Evolutionary conservation across 2,888 invertebrate species (phyloP), one percentile per base, ranked within the genome.

Genomic region (Bombylius discolor): DNA sequence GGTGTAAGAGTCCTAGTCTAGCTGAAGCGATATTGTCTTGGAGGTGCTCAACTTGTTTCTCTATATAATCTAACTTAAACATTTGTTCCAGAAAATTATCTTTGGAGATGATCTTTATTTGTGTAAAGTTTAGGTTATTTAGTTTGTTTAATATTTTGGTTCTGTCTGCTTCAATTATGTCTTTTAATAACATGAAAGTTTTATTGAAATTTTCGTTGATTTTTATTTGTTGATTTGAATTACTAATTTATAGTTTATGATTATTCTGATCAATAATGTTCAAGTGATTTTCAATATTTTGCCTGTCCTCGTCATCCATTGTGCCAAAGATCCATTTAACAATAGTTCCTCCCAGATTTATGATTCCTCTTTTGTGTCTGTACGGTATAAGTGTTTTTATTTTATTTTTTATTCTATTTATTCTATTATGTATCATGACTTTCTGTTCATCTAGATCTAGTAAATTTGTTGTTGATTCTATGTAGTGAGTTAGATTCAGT

Each of bases 301-400:
- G 34, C 56, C 58, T 56, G 47, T 58, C 56, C 11, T 50, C 47
- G 33, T 62, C 56, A 52, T 60, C 59, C 59, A 57, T 57, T 34
- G 57, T 59, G 45, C 56, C 59, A 42, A 48, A 58, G 44, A 60
- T 44, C 49, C 57, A 62, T 42, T 59, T 57, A 23, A 58, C 23
- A 45, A 54, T 52, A 9, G 32, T 49, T 42, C 58, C 60, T 34
- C 54, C 31, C 34, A 60, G 44, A 34, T 59, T 58, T 32, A 59
- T 42, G 45, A 60, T 51, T 44, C 57, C 60, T 57, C 56, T 53
- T 47, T 51, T 58, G 33, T 57, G 53, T 39, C 55, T 45, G 42
- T 55, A 49, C 51, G 50, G 53, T 39, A 53, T 49, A 8, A 58
- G 39, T 48, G 50, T 55, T 13, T 52, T 39, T n/a, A 52, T 52